Percentiles rank a stretch among this genome's conserved stretches.
phyloP scores from a whole-genome alignment of 1,140 invertebrate species.

The Portunus trituberculatus region DNA sequence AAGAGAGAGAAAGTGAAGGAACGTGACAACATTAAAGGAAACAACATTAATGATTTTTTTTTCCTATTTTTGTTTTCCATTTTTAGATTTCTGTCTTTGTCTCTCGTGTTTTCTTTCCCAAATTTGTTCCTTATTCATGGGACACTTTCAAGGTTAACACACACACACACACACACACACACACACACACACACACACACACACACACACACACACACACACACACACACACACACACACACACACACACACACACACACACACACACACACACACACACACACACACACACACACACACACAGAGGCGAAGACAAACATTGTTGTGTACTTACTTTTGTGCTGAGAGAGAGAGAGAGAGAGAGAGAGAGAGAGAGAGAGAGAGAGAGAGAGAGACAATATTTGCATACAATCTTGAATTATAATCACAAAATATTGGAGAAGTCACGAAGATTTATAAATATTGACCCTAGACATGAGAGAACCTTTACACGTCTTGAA shows the following conservation, averaged over 20 bases:
- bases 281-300: too few species aligned
- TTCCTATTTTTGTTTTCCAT: background rate
- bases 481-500: background rate
- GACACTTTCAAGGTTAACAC: background rate
- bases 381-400: background rate
- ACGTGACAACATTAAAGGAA: background rate
- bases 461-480: background rate
- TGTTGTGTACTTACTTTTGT: background rate
- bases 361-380: too few species aligned
- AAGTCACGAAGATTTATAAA: background rate
- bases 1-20: background rate
- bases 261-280: background rate
- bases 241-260: background rate
- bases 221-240: background rate
- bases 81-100: background rate
- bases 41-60: background rate
- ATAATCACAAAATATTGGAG: background rate
- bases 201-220: background rate
- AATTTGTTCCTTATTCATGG: background rate
- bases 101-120: background rate
- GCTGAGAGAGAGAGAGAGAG: background rate
- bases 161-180: constrained; percentile 16
- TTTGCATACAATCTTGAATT: background rate
- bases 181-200: background rate
- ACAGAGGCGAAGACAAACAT: background rate